These are phyloP conservation scores for Rhadinocentrus ornatus DNA, from an alignment of 2,797 vertebrate species.

Conservation along the genomic window DNA sequence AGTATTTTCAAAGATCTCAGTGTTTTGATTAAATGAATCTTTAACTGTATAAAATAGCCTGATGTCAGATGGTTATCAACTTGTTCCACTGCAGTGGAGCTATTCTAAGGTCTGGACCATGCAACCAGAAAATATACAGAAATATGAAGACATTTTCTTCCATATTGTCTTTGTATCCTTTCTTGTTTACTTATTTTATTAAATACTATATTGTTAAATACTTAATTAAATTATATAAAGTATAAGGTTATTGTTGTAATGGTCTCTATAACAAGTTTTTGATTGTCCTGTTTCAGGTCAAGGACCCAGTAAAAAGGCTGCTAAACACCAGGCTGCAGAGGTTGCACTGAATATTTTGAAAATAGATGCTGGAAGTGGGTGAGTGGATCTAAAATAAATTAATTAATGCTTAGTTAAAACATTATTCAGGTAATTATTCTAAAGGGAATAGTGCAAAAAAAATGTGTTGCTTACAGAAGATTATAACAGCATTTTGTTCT, in stretches of 20 bases:
- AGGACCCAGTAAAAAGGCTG: slow-evolving; percentile 91
- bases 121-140: background rate
- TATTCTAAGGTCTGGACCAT: background rate
- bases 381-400: slow-evolving; percentile 62
- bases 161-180: background rate
- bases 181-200: background rate
- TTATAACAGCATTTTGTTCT: background rate
- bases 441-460: background rate
- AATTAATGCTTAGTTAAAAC: background rate
- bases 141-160: background rate
- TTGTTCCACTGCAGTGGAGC: too few relatives aligned
- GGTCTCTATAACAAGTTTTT: background rate
- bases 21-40: slow-evolving; percentile 1
- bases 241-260: background rate
- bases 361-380: slow-evolving; percentile 73
- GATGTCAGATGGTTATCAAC: too few relatives aligned
- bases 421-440: background rate
- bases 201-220: too few relatives aligned
- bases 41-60: too few relatives aligned
- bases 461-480: background rate
- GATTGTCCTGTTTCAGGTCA: slow-evolving; percentile 79
- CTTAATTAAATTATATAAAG: too few relatives aligned
- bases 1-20: slow-evolving; percentile 18
- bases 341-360: slow-evolving; percentile 86
- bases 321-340: slow-evolving; percentile 91